phyloP scores from a whole-genome alignment of 2,797 vertebrate species.

The Manis crassicaudata region DNA sequence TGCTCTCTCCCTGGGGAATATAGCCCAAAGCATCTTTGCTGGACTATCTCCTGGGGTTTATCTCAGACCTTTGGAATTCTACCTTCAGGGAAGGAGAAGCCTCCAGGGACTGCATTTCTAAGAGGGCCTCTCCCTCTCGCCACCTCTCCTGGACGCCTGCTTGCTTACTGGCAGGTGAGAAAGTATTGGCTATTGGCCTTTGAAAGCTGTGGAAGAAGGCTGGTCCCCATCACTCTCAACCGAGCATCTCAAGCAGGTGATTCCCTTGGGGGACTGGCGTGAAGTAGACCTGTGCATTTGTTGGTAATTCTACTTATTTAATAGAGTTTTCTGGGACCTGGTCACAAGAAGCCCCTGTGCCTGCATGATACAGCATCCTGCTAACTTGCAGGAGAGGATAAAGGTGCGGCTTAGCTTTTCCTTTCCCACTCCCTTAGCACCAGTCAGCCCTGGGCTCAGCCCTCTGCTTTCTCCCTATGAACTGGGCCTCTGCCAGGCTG shows the following conservation, averaged over 20 bases:
- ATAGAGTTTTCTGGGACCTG: not conserved
- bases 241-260: not conserved
- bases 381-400: not conserved
- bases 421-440: not conserved
- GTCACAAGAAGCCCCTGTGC: not conserved
- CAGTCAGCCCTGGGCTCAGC: not conserved
- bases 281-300: not conserved
- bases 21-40: constrained; percentile 62
- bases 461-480: not conserved
- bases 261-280: not conserved
- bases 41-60: constrained; percentile 75
- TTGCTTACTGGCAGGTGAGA: not conserved
- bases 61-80: constrained; percentile 87
- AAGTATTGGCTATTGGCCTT: not conserved
- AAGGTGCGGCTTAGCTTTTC: not conserved
- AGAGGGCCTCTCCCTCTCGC: constrained; percentile 64
- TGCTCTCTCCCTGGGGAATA: constrained; percentile 35
- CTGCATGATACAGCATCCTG: not conserved
- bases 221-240: not conserved
- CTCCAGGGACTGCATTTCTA: constrained; percentile 72
- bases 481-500: not conserved
- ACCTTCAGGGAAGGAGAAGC: constrained; percentile 72
- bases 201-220: not conserved
- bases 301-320: not conserved
- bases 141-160: not conserved